Percentiles rank a stretch among this genome's conserved stretches.
Evolutionary conservation across 2,888 invertebrate genomes (phyloP).

Genomic region (Euzophera pinguis): DNA sequence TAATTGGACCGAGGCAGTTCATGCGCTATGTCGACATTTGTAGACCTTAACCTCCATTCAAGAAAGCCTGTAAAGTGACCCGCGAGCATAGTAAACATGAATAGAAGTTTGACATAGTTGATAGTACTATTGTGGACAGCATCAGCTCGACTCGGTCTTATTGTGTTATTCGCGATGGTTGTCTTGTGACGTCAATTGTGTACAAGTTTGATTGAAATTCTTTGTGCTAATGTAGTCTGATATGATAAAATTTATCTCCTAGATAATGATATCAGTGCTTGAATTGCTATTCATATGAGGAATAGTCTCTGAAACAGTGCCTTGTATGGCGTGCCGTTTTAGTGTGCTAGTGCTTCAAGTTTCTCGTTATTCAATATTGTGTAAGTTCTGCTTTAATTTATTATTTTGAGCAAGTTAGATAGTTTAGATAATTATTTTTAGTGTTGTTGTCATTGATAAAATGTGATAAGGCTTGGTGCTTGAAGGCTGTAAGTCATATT

Average conservation of each 20-base stretch:
- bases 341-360: slow-evolving; percentile 23
- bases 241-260: slow-evolving; percentile 68
- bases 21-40: slow-evolving; percentile 18
- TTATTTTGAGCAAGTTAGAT: neutral
- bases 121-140: slow-evolving; percentile 39
- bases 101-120: slow-evolving; percentile 41
- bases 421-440: neutral
- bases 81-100: slow-evolving; percentile 31
- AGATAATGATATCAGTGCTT: slow-evolving; percentile 51
- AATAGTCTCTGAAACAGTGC: slow-evolving; percentile 29
- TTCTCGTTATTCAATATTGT: slow-evolving; percentile 22
- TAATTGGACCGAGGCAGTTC: slow-evolving; percentile 31
- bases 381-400: slow-evolving; percentile 24
- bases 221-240: slow-evolving; percentile 54
- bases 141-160: slow-evolving; percentile 37
- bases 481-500: neutral
- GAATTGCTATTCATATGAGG: slow-evolving; percentile 28
- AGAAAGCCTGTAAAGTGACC: slow-evolving; percentile 16
- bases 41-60: slow-evolving; percentile 25
- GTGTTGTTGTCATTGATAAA: neutral
- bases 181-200: slow-evolving; percentile 61
- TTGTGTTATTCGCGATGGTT: slow-evolving; percentile 53
- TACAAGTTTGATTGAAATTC: slow-evolving; percentile 50
- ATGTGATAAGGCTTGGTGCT: neutral
- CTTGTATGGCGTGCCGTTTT: slow-evolving; percentile 26